Evolutionary conservation across 2,113 vertebrate genomes (phyloP).

Genomic region (Ciconia maguari): DNA sequence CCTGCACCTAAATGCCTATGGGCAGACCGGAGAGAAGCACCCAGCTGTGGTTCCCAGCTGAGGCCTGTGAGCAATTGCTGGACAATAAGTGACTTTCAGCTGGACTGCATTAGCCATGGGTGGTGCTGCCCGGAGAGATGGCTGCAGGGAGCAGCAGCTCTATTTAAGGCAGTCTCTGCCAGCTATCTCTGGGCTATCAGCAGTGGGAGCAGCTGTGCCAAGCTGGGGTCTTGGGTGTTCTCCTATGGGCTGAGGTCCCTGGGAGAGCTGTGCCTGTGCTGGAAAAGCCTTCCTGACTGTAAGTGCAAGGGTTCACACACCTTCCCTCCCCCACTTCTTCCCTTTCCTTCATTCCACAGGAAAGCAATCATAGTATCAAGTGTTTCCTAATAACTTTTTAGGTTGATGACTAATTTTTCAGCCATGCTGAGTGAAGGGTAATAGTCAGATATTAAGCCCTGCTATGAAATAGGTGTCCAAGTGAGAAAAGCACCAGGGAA

Average conservation of each 20-base stretch:
- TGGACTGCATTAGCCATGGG: slow-evolving; percentile 46
- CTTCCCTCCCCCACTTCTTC: neutral
- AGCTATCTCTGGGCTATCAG: neutral
- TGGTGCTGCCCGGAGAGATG: slow-evolving; percentile 21
- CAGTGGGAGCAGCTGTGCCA: neutral
- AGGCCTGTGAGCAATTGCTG: neutral
- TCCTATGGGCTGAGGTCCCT: neutral
- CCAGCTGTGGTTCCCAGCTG: neutral
- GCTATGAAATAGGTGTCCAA: slow-evolving; percentile 27
- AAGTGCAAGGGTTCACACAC: neutral
- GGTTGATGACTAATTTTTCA: slow-evolving; percentile 60
- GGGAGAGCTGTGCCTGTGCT: neutral
- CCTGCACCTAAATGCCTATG: neutral
- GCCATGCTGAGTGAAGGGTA: slow-evolving; percentile 19
- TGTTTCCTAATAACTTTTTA: slow-evolving; percentile 55
- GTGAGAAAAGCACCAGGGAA: neutral
- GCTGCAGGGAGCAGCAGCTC: slow-evolving; percentile 1
- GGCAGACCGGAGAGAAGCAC: neutral
- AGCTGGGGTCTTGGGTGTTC: neutral
- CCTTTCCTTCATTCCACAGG: neutral
- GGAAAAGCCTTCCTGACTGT: neutral
- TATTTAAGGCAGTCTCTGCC: neutral
- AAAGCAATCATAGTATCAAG: slow-evolving; percentile 56
- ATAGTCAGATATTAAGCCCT: neutral
- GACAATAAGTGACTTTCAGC: neutral